Evolutionary conservation across 2,888 invertebrate genomes (phyloP).

Genomic region (Yponomeuta sedellus): DNA sequence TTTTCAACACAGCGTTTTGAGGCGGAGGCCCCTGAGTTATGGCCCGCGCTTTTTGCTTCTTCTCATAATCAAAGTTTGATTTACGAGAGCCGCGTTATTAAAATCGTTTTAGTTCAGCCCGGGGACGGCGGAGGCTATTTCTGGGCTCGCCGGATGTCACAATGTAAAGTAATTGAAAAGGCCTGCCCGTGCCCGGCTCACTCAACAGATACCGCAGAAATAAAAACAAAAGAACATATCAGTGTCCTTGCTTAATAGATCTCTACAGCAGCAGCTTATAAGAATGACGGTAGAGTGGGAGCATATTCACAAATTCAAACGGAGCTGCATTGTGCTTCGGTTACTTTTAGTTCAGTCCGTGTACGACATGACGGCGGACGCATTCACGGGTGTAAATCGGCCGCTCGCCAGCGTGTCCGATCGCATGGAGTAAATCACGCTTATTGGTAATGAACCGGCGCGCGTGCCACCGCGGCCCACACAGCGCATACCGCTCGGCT

Average conservation of each 20-base stretch:
- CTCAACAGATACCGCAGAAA: slow-evolving; percentile 12
- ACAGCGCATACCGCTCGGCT: not conserved
- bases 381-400: slow-evolving; percentile 28
- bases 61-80: slow-evolving; percentile 65
- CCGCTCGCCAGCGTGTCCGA: slow-evolving; percentile 34
- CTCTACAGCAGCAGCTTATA: too few relatives aligned
- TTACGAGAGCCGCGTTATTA: slow-evolving; percentile 53
- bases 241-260: slow-evolving; percentile 11
- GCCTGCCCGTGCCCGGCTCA: slow-evolving; percentile 33
- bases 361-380: not conserved
- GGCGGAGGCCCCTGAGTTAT: slow-evolving; percentile 46
- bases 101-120: slow-evolving; percentile 47
- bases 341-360: too few relatives aligned
- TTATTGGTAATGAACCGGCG: slow-evolving; percentile 62
- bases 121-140: slow-evolving; percentile 19
- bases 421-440: slow-evolving; percentile 56
- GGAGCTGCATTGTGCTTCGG: too few relatives aligned
- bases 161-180: slow-evolving; percentile 43
- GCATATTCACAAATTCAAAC: too few relatives aligned
- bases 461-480: slow-evolving; percentile 40
- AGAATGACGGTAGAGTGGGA: too few relatives aligned
- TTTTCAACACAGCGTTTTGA: slow-evolving; percentile 54
- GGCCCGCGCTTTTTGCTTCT: slow-evolving; percentile 46
- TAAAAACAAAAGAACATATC: not conserved
- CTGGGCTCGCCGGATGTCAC: slow-evolving; percentile 30